phyloP scores from a whole-genome alignment of 2,888 invertebrate species.

The Pterostichus niger region DNA sequence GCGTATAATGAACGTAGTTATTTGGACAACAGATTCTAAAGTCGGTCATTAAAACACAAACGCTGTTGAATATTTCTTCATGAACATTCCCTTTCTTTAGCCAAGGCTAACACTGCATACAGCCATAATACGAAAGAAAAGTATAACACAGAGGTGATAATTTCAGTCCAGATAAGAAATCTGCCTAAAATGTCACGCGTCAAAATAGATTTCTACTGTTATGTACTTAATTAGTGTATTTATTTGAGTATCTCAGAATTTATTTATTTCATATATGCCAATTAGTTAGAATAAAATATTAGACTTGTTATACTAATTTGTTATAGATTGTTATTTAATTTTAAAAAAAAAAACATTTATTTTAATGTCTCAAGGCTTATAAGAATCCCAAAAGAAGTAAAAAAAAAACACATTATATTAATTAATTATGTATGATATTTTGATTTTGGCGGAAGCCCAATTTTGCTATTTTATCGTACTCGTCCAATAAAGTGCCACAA shows the following conservation, averaged over 20 bases:
- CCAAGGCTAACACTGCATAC: constrained; percentile 31
- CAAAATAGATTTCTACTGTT: constrained; percentile 46
- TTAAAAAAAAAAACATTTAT: too few relatives aligned
- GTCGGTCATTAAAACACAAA: constrained; percentile 58
- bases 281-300: background rate
- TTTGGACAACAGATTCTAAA: constrained; percentile 50
- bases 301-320: too few relatives aligned
- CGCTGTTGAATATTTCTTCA: constrained; percentile 53
- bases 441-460: too few relatives aligned
- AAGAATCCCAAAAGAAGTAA: too few relatives aligned
- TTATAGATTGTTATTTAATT: too few relatives aligned
- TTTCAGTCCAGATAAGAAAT: constrained; percentile 38
- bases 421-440: too few relatives aligned
- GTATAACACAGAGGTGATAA: constrained; percentile 40
- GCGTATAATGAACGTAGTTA: constrained; percentile 20
- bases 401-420: too few relatives aligned
- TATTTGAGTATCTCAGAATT: background rate
- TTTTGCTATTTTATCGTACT: too few relatives aligned
- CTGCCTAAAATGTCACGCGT: constrained; percentile 33
- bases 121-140: constrained; percentile 21
- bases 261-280: constrained; percentile 25
- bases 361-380: too few relatives aligned
- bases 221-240: constrained; percentile 19
- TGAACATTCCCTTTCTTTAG: constrained; percentile 50
- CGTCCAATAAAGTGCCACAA: too few relatives aligned